Base-by-base conservation (phyloP, 1,140 invertebrate genomes). In the Drosophila trapezifrons region DNA sequence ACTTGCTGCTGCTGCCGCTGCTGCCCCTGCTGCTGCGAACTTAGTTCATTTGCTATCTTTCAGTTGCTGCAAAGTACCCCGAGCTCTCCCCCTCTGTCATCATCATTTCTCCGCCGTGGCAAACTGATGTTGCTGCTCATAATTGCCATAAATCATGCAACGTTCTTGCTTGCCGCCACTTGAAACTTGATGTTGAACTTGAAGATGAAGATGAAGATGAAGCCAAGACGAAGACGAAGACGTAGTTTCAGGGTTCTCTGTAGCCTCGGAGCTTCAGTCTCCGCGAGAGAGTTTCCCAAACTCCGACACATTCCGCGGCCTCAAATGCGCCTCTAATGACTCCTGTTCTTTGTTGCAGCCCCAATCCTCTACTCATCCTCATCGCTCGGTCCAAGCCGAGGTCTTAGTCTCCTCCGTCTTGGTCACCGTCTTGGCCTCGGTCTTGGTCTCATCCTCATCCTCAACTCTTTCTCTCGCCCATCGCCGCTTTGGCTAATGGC, bases 61-160 rank as follows among this genome's bases (percentile, higher is more conserved):
- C 25, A 29, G 47, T 25, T 17, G 10, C 22, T 22, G n/a, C 25
- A 13, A 15, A 38, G n/a, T 8, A 9, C 12, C 20, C 40, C 6
- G 13, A 45, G 15, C 22, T 25, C 64, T 35, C 40, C 64, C 45
- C 40, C 29, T 17, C 22, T 69, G 38, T 58, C 54, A 67, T 76
- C 40, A 75, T 75, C 17, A 74, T 74, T 51, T 65, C 45, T 65
- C 10, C 25, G 25, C 18, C 32, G 49, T 46, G 40, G 62, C 51
- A 75, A 43, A 27, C 32, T 75, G 52, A 42, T 65, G 56, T 69
- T 69, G 42, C 65, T 72, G 52, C 65, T 66, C 85, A 89, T 89
- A 89, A 89, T 89, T 89, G 84, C 84, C 85, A 89, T 89, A 89
- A 90, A 89, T 89, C 84, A 89, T 89, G 84, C 84, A 89, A 89